phyloP scores from a whole-genome alignment of 2,113 vertebrate species.

The Polypterus bichir region DNA sequence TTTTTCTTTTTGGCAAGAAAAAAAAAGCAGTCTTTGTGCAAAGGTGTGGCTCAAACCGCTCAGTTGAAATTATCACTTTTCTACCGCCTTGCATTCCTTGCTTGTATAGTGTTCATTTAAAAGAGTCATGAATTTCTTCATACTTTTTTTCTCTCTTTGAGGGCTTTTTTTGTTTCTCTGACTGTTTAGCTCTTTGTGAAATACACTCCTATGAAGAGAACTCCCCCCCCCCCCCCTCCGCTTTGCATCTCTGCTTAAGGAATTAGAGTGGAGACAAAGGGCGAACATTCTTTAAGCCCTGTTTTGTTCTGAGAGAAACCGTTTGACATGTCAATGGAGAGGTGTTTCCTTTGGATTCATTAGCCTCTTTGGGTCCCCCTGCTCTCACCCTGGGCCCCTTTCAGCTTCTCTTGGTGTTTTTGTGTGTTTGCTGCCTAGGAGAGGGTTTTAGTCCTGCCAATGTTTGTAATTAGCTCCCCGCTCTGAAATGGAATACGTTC shows the following conservation, averaged over 20 bases:
- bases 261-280: constrained; percentile 91
- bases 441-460: constrained; percentile 71
- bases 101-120: not conserved
- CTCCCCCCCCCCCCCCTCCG: constrained; percentile 57
- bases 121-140: constrained; percentile 75
- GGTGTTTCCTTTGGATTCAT: constrained; percentile 97
- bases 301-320: constrained; percentile 81
- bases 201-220: constrained; percentile 66
- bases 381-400: constrained; percentile 56
- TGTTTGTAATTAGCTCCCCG: constrained; percentile 93
- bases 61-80: too few relatives aligned
- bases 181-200: constrained; percentile 73
- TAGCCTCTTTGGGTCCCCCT: constrained; percentile 76
- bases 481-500: constrained; percentile 75
- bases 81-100: not conserved
- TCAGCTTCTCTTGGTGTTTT: constrained; percentile 68
- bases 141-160: constrained; percentile 69
- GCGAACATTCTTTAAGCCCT: constrained; percentile 78
- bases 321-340: constrained; percentile 85
- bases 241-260: constrained; percentile 79
- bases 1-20: too few relatives aligned
- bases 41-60: too few relatives aligned
- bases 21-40: too few relatives aligned
- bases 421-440: constrained; percentile 74
- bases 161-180: constrained; percentile 74